Conservation (phyloP, 2,888 invertebrate genomes). For the Cordylochernes scorpioides region DNA sequence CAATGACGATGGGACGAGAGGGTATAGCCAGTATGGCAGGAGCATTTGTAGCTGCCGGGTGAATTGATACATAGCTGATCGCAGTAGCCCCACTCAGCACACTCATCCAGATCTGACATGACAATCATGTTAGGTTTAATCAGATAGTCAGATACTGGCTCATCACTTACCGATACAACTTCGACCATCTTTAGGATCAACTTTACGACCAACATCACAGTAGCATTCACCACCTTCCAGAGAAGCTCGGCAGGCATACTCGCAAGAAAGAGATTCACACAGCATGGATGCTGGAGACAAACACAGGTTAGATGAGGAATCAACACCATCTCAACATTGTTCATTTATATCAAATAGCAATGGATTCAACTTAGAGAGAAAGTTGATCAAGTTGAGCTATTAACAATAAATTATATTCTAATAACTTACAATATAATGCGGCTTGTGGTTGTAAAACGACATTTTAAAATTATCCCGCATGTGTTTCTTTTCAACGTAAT, state of each 20-base stretch:
- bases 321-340: too few species aligned
- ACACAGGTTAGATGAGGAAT: too few species aligned
- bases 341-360: too few species aligned
- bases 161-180: conserved; percentile 40
- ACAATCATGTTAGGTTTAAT: conserved; percentile 2
- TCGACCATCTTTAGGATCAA: conserved; percentile 47
- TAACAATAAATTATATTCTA: too few species aligned
- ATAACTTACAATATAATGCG: too few species aligned
- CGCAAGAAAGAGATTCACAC: conserved; percentile 60
- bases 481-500: too few species aligned
- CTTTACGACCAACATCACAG: conserved; percentile 54
- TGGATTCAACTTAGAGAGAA: too few species aligned
- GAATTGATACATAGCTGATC: conserved; percentile 79
- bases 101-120: conserved; percentile 52
- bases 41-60: conserved; percentile 50
- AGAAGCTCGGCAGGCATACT: conserved; percentile 69
- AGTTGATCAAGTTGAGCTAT: too few species aligned
- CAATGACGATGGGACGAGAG: conserved; percentile 28
- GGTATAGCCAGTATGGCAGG: conserved; percentile 49
- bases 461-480: too few species aligned
- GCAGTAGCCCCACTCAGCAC: conserved; percentile 32
- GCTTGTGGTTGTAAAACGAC: too few species aligned
- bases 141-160: conserved; percentile 1
- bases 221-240: conserved; percentile 65
- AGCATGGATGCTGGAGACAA: conserved; percentile 35